These are phyloP conservation scores for Beroe forskalii DNA, from an alignment of 37 sponge, comb jelly and placozoan genomes.

Conservation along the genomic window DNA sequence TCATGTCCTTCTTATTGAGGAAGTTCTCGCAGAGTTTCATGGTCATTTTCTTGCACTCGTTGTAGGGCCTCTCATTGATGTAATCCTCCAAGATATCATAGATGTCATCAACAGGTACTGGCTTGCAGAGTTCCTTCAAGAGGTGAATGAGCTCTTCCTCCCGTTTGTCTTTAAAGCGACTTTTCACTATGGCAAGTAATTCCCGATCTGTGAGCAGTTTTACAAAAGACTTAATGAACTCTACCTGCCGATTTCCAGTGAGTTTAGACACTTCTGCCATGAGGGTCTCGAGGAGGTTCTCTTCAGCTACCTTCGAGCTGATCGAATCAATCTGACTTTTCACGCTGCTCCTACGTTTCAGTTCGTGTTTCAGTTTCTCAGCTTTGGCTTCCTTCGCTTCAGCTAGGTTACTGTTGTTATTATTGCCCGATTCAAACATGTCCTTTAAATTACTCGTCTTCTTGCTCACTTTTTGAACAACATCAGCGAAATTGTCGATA, in stretches of 20 bases:
- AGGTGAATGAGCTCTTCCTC: not conserved
- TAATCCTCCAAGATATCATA: constrained; percentile 42
- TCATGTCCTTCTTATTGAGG: constrained; percentile 62
- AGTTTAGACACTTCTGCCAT: not conserved
- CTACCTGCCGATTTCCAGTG: not conserved
- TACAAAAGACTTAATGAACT: constrained; percentile 8
- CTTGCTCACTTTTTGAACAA: not conserved
- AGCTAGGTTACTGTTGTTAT: not conserved
- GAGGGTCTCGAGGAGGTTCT: not conserved
- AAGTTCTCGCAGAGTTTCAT: constrained; percentile 56
- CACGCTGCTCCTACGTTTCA: not conserved
- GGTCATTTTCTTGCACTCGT: constrained; percentile 32
- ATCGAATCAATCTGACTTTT: not conserved
- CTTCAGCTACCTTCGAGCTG: not conserved
- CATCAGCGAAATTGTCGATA: not conserved
- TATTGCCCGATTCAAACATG: constrained; percentile 14
- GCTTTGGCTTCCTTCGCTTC: not conserved
- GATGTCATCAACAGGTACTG: not conserved
- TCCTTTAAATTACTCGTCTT: not conserved
- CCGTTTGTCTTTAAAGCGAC: not conserved
- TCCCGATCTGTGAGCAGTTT: not conserved
- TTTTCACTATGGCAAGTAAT: not conserved
- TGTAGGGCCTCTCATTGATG: constrained; percentile 52
- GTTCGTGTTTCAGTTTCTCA: constrained; percentile 39
- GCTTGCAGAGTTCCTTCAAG: constrained; percentile 7